Conservation (phyloP, 2,797 vertebrate species). For the Enteromius afrohamiltoni region DNA sequence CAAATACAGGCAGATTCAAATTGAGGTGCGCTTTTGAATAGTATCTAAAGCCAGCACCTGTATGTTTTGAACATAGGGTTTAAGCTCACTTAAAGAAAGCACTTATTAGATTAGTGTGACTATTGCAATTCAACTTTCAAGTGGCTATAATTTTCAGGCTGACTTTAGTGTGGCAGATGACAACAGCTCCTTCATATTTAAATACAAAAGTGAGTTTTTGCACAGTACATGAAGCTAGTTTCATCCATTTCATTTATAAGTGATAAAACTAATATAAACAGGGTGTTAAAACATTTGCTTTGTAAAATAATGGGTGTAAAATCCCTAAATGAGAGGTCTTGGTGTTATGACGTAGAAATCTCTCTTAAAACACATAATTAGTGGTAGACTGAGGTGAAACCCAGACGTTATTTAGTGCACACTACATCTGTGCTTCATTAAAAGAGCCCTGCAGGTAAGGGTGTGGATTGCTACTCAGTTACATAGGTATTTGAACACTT, state of each 20-base stretch:
- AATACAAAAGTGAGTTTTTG: slow-evolving; percentile 28
- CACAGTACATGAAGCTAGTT: neutral
- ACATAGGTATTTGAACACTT: slow-evolving; percentile 30
- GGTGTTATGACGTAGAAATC: slow-evolving; percentile 22
- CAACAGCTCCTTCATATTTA: slow-evolving; percentile 7
- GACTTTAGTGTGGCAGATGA: slow-evolving; percentile 7
- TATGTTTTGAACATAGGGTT: neutral
- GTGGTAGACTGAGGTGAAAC: slow-evolving; percentile 48
- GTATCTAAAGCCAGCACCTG: neutral
- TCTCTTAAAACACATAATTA: slow-evolving; percentile 49
- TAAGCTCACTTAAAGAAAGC: neutral
- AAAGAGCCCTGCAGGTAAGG: slow-evolving; percentile 41
- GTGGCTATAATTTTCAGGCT: slow-evolving; percentile 18
- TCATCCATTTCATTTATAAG: neutral
- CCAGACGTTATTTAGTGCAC: slow-evolving; percentile 36
- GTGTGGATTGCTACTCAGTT: slow-evolving; percentile 8
- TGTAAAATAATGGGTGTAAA: slow-evolving; percentile 14
- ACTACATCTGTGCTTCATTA: slow-evolving; percentile 44
- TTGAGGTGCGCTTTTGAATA: slow-evolving; percentile 30
- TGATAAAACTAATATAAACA: neutral
- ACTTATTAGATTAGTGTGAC: neutral
- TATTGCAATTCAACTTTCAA: slow-evolving; percentile 20
- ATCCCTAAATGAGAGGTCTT: slow-evolving; percentile 2
- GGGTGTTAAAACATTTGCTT: slow-evolving; percentile 18
- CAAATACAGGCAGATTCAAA: slow-evolving; percentile 25